Conservation (phyloP, 2,888 invertebrate genomes). For the Clanis bilineata region DNA sequence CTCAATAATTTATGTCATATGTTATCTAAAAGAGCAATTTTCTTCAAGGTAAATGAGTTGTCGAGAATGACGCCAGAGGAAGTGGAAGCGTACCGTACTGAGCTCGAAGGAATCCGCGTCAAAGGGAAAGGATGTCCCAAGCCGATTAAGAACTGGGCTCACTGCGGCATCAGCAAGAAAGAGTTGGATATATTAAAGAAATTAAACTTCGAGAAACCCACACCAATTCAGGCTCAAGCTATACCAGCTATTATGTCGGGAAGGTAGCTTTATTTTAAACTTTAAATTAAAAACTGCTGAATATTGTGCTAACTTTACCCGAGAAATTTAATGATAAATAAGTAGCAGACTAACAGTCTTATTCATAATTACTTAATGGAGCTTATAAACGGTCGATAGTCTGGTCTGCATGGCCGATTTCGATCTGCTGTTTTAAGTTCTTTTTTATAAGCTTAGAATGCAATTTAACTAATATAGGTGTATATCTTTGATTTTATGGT, state of each 20-base stretch:
- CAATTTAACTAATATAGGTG: too few relatives aligned
- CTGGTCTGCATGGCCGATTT: too few relatives aligned
- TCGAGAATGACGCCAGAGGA: slow-evolving; percentile 94
- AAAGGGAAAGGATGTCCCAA: slow-evolving; percentile 98
- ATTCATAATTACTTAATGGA: too few relatives aligned
- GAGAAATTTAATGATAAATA: too few relatives aligned
- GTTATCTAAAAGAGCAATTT: slow-evolving; percentile 9
- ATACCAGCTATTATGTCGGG: slow-evolving; percentile 98
- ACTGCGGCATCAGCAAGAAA: slow-evolving; percentile 98
- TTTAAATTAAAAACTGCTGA: too few relatives aligned
- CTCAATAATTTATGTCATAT: not conserved
- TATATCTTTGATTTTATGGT: too few relatives aligned
- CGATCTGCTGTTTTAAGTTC: too few relatives aligned
- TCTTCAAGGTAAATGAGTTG: slow-evolving; percentile 93
- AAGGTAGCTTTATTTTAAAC: slow-evolving; percentile 67
- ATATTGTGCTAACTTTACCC: too few relatives aligned
- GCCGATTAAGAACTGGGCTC: slow-evolving; percentile 98
- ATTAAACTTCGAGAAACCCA: slow-evolving; percentile 96
- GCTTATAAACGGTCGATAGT: too few relatives aligned
- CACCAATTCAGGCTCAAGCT: slow-evolving; percentile 99
- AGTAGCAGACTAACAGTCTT: too few relatives aligned
- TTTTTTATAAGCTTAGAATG: too few relatives aligned
- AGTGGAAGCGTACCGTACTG: slow-evolving; percentile 91
- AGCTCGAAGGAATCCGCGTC: slow-evolving; percentile 97
- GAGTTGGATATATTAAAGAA: slow-evolving; percentile 96